phyloP scores from a whole-genome alignment of 1,140 invertebrate species.

The Drosophila malerkotliana region DNA sequence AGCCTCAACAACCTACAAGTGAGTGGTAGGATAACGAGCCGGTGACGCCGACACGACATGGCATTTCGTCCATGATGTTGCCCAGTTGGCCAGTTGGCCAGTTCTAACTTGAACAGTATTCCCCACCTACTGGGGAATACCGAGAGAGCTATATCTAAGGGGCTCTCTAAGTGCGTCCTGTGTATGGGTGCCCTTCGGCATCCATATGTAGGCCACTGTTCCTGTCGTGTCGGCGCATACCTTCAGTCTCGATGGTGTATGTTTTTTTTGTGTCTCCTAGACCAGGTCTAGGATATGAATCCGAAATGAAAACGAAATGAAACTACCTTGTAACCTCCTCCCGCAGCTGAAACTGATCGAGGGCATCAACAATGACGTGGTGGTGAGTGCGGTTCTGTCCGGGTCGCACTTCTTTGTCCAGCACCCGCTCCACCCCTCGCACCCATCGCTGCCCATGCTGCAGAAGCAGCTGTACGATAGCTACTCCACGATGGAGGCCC shows the following conservation, averaged over 20 bases:
- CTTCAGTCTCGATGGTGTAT: not conserved
- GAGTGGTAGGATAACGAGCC: constrained; percentile 41
- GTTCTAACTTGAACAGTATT: constrained; percentile 9
- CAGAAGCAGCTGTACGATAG: constrained; percentile 89
- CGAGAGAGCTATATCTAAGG: constrained; percentile 9
- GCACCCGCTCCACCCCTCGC: constrained; percentile 96
- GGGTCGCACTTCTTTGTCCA: constrained; percentile 95
- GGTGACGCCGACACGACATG: constrained; percentile 17
- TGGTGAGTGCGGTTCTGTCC: constrained; percentile 92
- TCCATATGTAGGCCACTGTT: constrained; percentile 2
- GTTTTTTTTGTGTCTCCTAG: not conserved
- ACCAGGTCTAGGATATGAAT: not conserved
- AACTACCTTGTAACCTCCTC: constrained; percentile 8
- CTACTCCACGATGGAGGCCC: constrained; percentile 88
- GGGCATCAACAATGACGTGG: constrained; percentile 96
- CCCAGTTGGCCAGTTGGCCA: too few relatives aligned
- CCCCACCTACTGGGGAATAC: constrained; percentile 11
- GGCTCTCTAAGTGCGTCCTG: constrained; percentile 20
- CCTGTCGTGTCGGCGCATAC: constrained; percentile 24
- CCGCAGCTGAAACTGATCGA: constrained; percentile 92
- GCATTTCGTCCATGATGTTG: constrained; percentile 3
- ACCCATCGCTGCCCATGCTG: constrained; percentile 90
- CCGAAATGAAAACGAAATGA: not conserved
- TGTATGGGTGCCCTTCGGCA: not conserved
- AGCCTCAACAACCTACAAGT: constrained; percentile 75